Evolutionary conservation across 2,113 vertebrate genomes (phyloP).

Genomic region (Uria aalge): DNA sequence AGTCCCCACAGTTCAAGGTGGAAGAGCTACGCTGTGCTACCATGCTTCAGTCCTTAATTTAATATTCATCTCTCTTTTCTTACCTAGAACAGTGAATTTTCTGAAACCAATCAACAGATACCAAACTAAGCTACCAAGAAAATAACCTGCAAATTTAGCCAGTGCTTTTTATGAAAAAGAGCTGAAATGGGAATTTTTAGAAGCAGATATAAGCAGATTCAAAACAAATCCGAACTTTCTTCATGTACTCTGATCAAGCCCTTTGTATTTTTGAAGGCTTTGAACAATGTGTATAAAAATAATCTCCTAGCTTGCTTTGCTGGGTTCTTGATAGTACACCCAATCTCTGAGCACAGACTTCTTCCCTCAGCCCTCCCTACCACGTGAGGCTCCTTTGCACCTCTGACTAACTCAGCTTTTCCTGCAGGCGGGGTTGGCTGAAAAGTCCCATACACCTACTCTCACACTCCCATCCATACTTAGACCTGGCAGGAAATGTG

Average conservation of each 20-base stretch:
- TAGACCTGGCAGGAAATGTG: slow-evolving; percentile 54
- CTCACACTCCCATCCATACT: slow-evolving; percentile 28
- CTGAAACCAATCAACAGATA: neutral
- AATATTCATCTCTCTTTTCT: neutral
- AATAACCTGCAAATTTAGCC: neutral
- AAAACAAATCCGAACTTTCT: neutral
- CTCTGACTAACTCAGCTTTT: slow-evolving; percentile 46
- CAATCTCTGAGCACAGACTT: neutral
- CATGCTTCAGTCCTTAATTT: neutral
- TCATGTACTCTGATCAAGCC: neutral
- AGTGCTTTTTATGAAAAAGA: neutral
- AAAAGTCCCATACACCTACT: slow-evolving; percentile 51
- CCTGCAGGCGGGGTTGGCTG: slow-evolving; percentile 14
- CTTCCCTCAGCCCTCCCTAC: neutral
- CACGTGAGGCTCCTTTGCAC: neutral
- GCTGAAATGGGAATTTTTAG: neutral
- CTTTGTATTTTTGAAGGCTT: neutral
- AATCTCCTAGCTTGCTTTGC: neutral
- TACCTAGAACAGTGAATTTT: neutral
- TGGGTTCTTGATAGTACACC: neutral
- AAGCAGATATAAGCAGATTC: neutral
- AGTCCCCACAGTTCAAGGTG: neutral
- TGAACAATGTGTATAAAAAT: neutral
- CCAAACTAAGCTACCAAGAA: neutral
- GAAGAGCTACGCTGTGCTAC: neutral